Conservation (phyloP, 2,113 vertebrate species). For the Perca flavescens region DNA sequence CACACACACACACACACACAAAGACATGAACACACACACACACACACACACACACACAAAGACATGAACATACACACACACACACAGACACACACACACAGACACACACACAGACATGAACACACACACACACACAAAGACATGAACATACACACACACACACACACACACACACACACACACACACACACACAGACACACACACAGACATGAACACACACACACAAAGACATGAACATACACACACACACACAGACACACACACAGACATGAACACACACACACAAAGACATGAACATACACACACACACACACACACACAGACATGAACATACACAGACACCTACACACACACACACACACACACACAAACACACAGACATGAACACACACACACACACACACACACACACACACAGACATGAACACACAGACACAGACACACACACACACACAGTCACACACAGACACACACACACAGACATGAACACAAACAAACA, state of each 20-base stretch:
- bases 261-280: neutral
- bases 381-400: constrained; percentile 1
- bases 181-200: no score
- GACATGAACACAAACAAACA: neutral
- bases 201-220: no score
- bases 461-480: neutral
- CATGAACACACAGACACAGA: constrained; percentile 7
- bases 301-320: constrained; percentile 24
- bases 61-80: neutral
- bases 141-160: constrained; percentile 27
- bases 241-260: constrained; percentile 36
- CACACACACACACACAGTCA: neutral
- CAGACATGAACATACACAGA: constrained; percentile 19
- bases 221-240: neutral
- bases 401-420: constrained; percentile 17
- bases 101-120: constrained; percentile 1
- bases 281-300: neutral
- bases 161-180: constrained; percentile 1
- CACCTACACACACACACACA: constrained; percentile 6
- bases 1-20: constrained; percentile 34
- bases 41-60: constrained; percentile 7
- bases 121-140: constrained; percentile 27
- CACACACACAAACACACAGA: neutral
- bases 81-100: constrained; percentile 30
- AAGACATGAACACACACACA: constrained; percentile 6